Evolutionary conservation across 2,113 vertebrate genomes (phyloP).

Genomic region (Phalacrocorax brasilianus): DNA sequence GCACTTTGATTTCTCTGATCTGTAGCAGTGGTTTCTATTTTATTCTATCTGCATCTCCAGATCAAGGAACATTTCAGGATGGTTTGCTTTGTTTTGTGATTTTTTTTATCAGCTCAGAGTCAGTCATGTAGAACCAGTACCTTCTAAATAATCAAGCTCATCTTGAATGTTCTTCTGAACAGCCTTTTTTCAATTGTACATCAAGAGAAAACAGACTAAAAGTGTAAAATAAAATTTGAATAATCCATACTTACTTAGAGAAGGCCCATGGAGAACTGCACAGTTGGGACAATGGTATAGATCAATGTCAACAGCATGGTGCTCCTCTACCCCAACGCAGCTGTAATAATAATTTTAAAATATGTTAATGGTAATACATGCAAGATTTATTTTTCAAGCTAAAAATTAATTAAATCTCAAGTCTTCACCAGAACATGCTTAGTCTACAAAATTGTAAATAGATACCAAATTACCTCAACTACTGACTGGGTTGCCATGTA

Average conservation of each 20-base stretch:
- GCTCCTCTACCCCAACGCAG: constrained; percentile 96
- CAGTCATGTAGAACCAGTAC: not conserved
- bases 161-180: not conserved
- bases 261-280: constrained; percentile 87
- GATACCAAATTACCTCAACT: not conserved
- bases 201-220: not conserved
- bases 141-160: not conserved
- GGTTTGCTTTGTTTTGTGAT: not conserved
- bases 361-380: constrained; percentile 6
- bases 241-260: constrained; percentile 87
- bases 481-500: not conserved
- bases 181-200: not conserved
- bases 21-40: not conserved
- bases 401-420: not conserved
- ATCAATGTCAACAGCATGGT: constrained; percentile 97
- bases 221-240: not conserved
- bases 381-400: not conserved
- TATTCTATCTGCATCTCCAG: not conserved
- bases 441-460: not conserved
- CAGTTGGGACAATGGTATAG: constrained; percentile 99
- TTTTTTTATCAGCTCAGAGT: not conserved
- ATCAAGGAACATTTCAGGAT: not conserved
- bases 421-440: not conserved
- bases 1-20: not conserved
- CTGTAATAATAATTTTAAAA: constrained; percentile 72